Conservation (phyloP, 2,888 invertebrate species). For the Coelinius sp. region DNA sequence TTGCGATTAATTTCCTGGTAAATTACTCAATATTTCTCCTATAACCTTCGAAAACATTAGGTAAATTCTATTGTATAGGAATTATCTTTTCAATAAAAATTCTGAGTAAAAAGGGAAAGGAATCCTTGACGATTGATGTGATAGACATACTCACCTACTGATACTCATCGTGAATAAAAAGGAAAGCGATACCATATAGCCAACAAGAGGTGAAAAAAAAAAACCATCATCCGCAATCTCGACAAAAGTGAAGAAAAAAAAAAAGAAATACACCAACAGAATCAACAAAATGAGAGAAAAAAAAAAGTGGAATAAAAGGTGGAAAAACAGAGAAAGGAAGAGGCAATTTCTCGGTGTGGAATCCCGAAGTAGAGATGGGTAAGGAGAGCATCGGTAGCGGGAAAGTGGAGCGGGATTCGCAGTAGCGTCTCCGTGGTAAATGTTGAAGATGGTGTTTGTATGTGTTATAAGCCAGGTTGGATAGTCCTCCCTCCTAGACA, state of each 20-base stretch:
- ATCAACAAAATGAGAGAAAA: constrained; percentile 14
- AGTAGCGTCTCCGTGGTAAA: neutral
- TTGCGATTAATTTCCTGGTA: no score
- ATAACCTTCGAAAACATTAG: no score
- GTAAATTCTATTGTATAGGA: no score
- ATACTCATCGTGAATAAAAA: constrained; percentile 28
- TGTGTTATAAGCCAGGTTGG: constrained; percentile 2
- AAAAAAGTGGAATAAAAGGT: neutral
- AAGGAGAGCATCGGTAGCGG: constrained; percentile 13
- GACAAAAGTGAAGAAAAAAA: neutral
- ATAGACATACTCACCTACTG: constrained; percentile 25
- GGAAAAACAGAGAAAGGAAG: constrained; percentile 14
- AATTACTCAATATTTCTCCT: no score
- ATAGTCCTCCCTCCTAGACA: constrained; percentile 42
- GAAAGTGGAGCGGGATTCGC: constrained; percentile 48
- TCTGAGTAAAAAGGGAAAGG: neutral
- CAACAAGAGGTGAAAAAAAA: neutral
- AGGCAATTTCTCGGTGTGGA: constrained; percentile 39
- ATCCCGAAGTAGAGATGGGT: constrained; percentile 24
- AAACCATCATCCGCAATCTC: no score
- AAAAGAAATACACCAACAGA: neutral
- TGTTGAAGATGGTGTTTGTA: constrained; percentile 34
- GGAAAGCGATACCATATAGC: constrained; percentile 7
- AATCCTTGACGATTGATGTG: constrained; percentile 2
- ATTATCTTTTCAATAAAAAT: no score